A percentile compares a stretch with the other conserved stretches of the same genome.
These are phyloP conservation scores for Sinentomon sp. DNA, from an alignment of 2,888 invertebrate genomes.

Conservation along the genomic window DNA sequence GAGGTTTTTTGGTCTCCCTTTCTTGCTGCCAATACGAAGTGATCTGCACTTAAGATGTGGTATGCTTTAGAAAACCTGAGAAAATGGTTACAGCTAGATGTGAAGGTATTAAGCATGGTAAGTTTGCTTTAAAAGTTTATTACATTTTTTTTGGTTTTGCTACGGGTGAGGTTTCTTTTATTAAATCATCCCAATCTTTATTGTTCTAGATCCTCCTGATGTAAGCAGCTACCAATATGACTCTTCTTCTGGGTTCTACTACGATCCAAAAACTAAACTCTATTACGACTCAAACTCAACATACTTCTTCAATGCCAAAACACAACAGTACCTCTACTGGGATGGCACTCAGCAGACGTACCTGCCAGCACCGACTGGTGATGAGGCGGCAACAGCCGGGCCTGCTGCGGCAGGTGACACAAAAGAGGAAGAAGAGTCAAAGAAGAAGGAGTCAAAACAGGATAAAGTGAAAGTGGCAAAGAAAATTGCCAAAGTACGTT, in stretches of 20 bases:
- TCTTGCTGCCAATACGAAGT: too few relatives aligned
- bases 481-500: slow-evolving; percentile 58
- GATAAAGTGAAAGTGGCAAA: slow-evolving; percentile 93
- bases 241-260: slow-evolving; percentile 82
- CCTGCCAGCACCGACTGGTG: slow-evolving; percentile 19
- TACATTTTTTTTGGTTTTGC: too few relatives aligned
- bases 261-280: slow-evolving; percentile 67
- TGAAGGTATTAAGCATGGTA: too few relatives aligned
- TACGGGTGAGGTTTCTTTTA: slow-evolving; percentile 4
- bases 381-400: slow-evolving; percentile 14
- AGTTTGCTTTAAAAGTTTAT: too few relatives aligned
- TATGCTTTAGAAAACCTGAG: slow-evolving; percentile 4
- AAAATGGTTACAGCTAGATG: not conserved
- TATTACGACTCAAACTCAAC: slow-evolving; percentile 90
- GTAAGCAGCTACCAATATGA: slow-evolving; percentile 76
- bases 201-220: slow-evolving; percentile 36
- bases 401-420: slow-evolving; percentile 8
- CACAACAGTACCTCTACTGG: slow-evolving; percentile 84
- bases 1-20: too few relatives aligned
- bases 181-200: slow-evolving; percentile 1
- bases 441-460: slow-evolving; percentile 42
- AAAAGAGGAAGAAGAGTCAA: slow-evolving; percentile 26
- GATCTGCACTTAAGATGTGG: too few relatives aligned
- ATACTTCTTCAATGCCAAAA: slow-evolving; percentile 82
- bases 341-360: slow-evolving; percentile 30